Conservation (phyloP, 64 coral and sea anemone genomes). For the Pocillopora verrucosa region DNA sequence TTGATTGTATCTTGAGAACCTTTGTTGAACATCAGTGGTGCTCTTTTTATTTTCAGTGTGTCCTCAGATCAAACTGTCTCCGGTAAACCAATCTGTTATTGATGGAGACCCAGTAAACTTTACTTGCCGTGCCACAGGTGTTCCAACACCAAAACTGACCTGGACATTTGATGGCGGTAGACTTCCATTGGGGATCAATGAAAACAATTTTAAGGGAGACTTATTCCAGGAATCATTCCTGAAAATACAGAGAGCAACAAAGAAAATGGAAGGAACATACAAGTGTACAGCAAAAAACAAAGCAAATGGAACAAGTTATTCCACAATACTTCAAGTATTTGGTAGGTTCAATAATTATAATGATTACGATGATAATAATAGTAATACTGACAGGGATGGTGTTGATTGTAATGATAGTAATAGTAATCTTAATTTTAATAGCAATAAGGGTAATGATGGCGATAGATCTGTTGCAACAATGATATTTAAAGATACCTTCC, state of each 20-base stretch:
- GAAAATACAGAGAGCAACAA: not conserved
- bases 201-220: not conserved
- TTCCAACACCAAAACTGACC: not conserved
- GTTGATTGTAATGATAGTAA: too few species aligned
- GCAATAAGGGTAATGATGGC: too few species aligned
- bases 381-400: too few species aligned
- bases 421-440: too few species aligned
- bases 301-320: not conserved
- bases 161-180: not conserved
- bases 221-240: not conserved
- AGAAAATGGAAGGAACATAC: not conserved
- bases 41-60: not conserved
- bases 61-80: not conserved
- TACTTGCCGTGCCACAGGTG: not conserved
- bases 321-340: not conserved
- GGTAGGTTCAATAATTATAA: not conserved
- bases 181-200: not conserved
- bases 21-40: not conserved
- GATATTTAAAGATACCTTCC: too few species aligned
- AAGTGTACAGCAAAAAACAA: conserved; percentile 6
- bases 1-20: not conserved
- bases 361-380: too few species aligned
- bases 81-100: conserved; percentile 14
- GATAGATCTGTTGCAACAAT: too few species aligned
- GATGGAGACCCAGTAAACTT: not conserved